Evolutionary conservation across 1,140 invertebrate species (phyloP).

Genomic region (Stenopsyche tienmushanensis): DNA sequence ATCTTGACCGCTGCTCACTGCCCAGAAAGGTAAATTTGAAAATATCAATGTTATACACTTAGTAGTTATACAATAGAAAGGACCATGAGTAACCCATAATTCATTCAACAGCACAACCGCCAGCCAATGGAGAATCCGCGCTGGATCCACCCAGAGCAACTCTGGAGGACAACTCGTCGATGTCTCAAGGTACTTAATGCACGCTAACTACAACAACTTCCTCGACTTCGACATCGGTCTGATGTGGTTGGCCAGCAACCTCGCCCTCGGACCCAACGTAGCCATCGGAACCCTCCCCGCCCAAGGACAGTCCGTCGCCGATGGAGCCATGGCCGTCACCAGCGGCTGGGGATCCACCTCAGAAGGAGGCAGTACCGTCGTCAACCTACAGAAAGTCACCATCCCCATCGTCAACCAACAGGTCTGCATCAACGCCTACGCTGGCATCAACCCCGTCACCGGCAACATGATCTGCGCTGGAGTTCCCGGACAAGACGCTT

Average conservation of each 20-base stretch:
- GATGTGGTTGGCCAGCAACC: neutral
- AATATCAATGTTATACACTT: neutral
- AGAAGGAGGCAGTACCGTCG: neutral
- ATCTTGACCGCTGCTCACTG: slow-evolving; percentile 8
- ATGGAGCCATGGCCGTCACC: slow-evolving; percentile 8
- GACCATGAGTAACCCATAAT: too few relatives aligned
- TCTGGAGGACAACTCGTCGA: slow-evolving; percentile 13
- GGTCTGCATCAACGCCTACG: slow-evolving; percentile 45
- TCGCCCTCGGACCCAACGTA: neutral
- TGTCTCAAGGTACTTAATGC: neutral
- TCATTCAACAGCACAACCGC: slow-evolving; percentile 1
- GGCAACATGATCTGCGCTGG: slow-evolving; percentile 71
- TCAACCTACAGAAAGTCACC: slow-evolving; percentile 39
- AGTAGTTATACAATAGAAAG: neutral
- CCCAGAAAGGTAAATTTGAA: neutral
- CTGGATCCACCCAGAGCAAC: slow-evolving; percentile 3
- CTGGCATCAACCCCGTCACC: slow-evolving; percentile 49
- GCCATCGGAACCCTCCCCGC: slow-evolving; percentile 6
- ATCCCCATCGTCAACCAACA: slow-evolving; percentile 48
- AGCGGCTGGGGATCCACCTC: slow-evolving; percentile 28
- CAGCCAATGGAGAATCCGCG: neutral
- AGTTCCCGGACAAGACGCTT: slow-evolving; percentile 47
- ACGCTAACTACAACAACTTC: neutral
- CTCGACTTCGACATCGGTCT: slow-evolving; percentile 18
- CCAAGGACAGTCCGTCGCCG: neutral